Percentiles rank a stretch among this genome's conserved stretches.
Conservation (phyloP, 2,888 invertebrate genomes). For the Cryptocheilus praepositus region DNA sequence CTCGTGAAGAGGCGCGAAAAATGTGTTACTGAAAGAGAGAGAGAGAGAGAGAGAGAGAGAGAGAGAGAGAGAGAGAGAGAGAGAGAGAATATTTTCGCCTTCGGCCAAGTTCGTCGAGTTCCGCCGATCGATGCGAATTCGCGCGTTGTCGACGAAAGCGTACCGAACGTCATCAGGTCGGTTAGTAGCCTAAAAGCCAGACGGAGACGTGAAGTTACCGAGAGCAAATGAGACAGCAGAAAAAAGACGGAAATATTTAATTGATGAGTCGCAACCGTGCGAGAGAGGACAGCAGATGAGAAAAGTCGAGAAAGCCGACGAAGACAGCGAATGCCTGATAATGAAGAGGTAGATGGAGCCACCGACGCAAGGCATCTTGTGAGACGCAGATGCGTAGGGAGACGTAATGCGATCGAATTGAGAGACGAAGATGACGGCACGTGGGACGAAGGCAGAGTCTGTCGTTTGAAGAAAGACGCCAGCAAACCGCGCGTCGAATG, state of each 20-base stretch:
- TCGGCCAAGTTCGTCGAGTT: slow-evolving; percentile 2
- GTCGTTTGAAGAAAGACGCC: no score
- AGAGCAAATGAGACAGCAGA: slow-evolving; percentile 35
- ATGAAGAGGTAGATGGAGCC: no score
- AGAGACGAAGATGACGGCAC: no score
- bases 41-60: not conserved
- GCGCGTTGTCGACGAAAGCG: slow-evolving; percentile 40
- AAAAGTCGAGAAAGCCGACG: no score
- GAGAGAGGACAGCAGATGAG: no score
- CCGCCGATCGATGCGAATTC: slow-evolving; percentile 51
- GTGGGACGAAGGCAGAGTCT: no score
- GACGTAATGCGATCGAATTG: no score
- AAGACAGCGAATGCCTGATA: no score
- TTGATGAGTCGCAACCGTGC: not conserved
- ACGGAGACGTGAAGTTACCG: slow-evolving; percentile 30
- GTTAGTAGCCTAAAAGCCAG: slow-evolving; percentile 55
- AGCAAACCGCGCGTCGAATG: no score
- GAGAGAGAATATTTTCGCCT: not conserved
- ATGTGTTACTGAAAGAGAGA: not conserved
- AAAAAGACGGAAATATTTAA: not conserved
- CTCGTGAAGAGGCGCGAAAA: not conserved
- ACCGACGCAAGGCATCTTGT: no score
- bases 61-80: not conserved
- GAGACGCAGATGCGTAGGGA: no score
- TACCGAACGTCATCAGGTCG: slow-evolving; percentile 64